Conservation (phyloP, 2,888 invertebrate species). For the Chouioia cunea region DNA sequence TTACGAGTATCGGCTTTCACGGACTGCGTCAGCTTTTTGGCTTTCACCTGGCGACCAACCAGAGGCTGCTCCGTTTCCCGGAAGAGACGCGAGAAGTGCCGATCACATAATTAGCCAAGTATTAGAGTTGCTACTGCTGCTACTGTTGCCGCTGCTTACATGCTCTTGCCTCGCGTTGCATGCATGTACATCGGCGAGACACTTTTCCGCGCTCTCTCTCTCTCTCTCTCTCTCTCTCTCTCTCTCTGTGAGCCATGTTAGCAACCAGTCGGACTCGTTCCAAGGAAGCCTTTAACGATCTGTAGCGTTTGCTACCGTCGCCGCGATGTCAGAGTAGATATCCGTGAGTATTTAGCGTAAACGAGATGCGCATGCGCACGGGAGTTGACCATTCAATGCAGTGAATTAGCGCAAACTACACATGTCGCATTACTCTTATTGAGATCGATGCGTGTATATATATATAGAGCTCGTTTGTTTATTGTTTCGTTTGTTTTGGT, state of each 20-base stretch:
- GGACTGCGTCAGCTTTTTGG: background rate
- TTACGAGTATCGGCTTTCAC: too few relatives aligned
- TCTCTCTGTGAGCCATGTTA: too few relatives aligned
- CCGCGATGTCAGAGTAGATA: too few relatives aligned
- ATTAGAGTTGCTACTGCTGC: conserved; percentile 40
- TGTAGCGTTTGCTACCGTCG: conserved; percentile 46
- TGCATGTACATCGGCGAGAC: background rate
- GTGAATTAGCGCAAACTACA: too few relatives aligned
- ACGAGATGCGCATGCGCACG: too few relatives aligned
- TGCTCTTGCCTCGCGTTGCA: background rate
- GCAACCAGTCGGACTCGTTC: conserved; percentile 54
- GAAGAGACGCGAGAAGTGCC: too few relatives aligned
- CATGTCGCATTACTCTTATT: too few relatives aligned
- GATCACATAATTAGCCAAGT: conserved; percentile 49
- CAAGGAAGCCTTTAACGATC: conserved; percentile 53
- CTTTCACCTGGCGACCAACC: conserved; percentile 20
- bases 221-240: conserved; percentile 45
- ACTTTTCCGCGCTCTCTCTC: conserved; percentile 50
- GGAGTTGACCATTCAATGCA: too few relatives aligned
- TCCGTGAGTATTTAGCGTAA: too few relatives aligned
- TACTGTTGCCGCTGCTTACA: conserved; percentile 45
- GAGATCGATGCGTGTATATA: too few relatives aligned
- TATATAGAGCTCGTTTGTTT: too few relatives aligned
- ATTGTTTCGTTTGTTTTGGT: too few relatives aligned
- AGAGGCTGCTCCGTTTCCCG: conserved; percentile 1